Base-by-base conservation (phyloP, 1,140 invertebrate species). In the Thrips palmi region DNA sequence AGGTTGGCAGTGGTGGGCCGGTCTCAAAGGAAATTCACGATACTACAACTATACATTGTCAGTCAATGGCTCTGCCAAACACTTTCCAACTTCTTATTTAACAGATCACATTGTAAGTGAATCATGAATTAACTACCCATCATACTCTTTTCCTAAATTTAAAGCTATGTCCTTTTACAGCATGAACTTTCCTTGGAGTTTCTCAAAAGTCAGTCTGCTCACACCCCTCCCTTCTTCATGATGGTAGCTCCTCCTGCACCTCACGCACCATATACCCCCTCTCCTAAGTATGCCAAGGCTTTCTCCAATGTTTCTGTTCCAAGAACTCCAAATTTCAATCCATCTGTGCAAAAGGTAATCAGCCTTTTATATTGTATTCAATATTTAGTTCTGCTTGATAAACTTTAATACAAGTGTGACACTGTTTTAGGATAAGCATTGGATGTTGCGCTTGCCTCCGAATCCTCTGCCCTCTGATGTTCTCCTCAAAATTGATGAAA, bases 41-140 rank as follows among this genome's bases (percentile, higher is more conserved):
- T 92, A 92, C 57, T 91, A 87, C 51, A 74, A 88, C 57, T 92
- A 87, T 50, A 71, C 71, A 0, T 55, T 92, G n/a, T 86, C 81
- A 2, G 67, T 85, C 33, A 85, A 92, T 59, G 79, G 77, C 5
- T 66, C 66, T 0, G 62, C 60, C 30, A 61, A 64, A 31, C 64
- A 71, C 46, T 71, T 70, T 12, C 46, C 62, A n/a, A 56, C 62
- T 20, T 68, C 80, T 41, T 91, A 92, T 52, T 60, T 91, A 4
- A 89, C 86, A 4, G 81, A 89, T 63, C 65, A 87, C 39, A 72
- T 92, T 45, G 78, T 82, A 62, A 69, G 70, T 68, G 39, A 24
- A 30, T 22, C 24, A 17, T 20, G 37, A 17, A 31, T 23, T 33
- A n/a, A n/a, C n/a, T n/a, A n/a, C n/a, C n/a, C n/a, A n/a, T n/a